These are phyloP conservation scores for Epinephelus coioides DNA, from an alignment of 2,797 vertebrate genomes.

Conservation along the genomic window DNA sequence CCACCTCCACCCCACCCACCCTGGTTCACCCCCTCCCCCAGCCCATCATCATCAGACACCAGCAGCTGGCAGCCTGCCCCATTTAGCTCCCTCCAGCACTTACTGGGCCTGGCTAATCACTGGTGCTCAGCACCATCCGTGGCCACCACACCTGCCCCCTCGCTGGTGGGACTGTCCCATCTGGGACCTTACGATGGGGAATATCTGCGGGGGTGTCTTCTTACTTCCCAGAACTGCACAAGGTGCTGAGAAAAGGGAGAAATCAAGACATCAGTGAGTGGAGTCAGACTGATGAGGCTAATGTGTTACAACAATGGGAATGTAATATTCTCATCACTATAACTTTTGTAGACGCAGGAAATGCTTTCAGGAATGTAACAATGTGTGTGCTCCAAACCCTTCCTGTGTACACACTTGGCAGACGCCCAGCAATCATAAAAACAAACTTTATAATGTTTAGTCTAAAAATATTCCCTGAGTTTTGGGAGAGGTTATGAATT, in stretches of 20 bases:
- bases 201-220: constrained; percentile 80
- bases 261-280: constrained; percentile 46
- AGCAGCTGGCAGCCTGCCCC: constrained; percentile 91
- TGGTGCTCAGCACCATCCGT: constrained; percentile 88
- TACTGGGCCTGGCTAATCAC: constrained; percentile 92
- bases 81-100: constrained; percentile 86
- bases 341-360: constrained; percentile 2
- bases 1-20: constrained; percentile 30
- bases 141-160: constrained; percentile 90
- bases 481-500: constrained; percentile 9
- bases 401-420: constrained; percentile 17
- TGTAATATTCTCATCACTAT: neutral
- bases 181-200: constrained; percentile 89
- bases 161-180: constrained; percentile 91
- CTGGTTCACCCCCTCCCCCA: constrained; percentile 46
- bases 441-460: constrained; percentile 2
- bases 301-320: neutral
- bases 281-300: constrained; percentile 1
- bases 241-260: constrained; percentile 57
- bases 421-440: constrained; percentile 15
- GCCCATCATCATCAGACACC: constrained; percentile 71
- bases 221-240: constrained; percentile 87
- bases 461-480: constrained; percentile 17
- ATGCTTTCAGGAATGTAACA: neutral
- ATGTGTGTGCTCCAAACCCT: constrained; percentile 3